Base-by-base conservation (phyloP, 2,888 invertebrate species). In the Drosophila diplacantha region DNA sequence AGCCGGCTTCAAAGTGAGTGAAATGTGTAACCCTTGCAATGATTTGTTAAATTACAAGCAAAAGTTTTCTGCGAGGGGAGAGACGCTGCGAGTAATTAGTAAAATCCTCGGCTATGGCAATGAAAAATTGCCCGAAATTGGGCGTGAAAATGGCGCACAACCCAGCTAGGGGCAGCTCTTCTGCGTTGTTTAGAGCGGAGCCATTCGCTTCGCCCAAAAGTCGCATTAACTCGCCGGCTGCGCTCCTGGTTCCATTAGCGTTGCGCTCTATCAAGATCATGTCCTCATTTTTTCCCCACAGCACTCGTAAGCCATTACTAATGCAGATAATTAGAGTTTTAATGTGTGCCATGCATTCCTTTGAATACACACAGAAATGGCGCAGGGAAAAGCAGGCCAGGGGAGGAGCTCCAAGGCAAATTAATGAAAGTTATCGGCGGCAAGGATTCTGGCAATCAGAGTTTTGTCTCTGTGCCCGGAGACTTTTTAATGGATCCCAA, bases 101-200 rank as follows among this genome's bases (percentile, higher is more conserved):
- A 54, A 60, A 59, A 73, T 62, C 67, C 63, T 78, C 71, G 73
- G 66, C 65, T 70, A 59, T 67, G 69, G 68, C 65, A 69, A 72
- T 81, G 72, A 83, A 76, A 81, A 83, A 83, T 80, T 70, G 69
- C 80, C 68, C 43, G 35, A 81, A 80, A 79, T 71, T 74, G 83
- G 72, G 74, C 75, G 68, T 75, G 69, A 81, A 79, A 83, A 72
- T 69, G 49, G 53, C 52, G 62, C 57, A 50, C 60, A 66, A 66
- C 50, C 38, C 34, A 5, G 41, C 35, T 35, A 47, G 61, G 61
- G 61, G 47, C 47, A 11, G 35, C 26, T 11, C n/a, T 3, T 16
- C 26, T 44, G 11, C 44, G 29, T 31, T 26, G 18, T 38, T 59
- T 43, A 38, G n/a, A 38, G 26, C 18, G 29, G 24, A 35, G n/a